Evolutionary conservation across 1,140 invertebrate species (phyloP), one percentile per base, ranked within the genome.

Genomic region (Pseudobourletiella spinata): DNA sequence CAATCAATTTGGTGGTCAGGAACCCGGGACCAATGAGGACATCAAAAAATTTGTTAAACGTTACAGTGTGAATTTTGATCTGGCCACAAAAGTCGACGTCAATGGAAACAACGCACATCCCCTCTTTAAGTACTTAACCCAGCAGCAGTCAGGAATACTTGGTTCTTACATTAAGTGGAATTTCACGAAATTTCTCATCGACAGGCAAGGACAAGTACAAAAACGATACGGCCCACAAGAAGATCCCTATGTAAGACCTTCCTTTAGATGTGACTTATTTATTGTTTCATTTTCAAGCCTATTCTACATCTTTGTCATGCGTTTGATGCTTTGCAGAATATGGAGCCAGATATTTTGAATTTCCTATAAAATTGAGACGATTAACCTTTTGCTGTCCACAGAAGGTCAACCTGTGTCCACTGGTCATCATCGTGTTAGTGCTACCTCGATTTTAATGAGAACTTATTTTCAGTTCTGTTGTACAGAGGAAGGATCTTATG

Each of bases 141-240:
- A 82, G 22, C 89, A 89, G 66, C 83, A 91, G 64, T 76, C 78
- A 6, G 87, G 88, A 1, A 82, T 80, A 2, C 67, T 89, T 14
- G 83, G 81, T 11, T 15, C 28, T 72, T 82, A 80, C 35, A 93
- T 97, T 67, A 96, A 96, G 73, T 98, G 95, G 95, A 98, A 97
- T 75, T 98, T 96, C 69, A 89, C 89, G 2, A 98, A 98, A 74
- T 98, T 98, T 74, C 79, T 98, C 39, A 78, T 96, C 29, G 83
- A 95, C 74, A 89, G 85, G 73, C 77, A 94, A 52, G 95, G 95
- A 2, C 76, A 87, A 46, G 87, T 89, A 0, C 84, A 95, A 0
- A 84, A 86, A 66, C 80, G 93, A 72, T 88, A 88, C 75, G 83
- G 81, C 11, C 89, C 91, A 0, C 84, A 80, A 48, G 82, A 80